A percentile compares a stretch with the other conserved stretches of the same genome.
These are phyloP conservation scores for Drosophila trapezifrons DNA, from an alignment of 1,140 invertebrate genomes.

Conservation along the genomic window DNA sequence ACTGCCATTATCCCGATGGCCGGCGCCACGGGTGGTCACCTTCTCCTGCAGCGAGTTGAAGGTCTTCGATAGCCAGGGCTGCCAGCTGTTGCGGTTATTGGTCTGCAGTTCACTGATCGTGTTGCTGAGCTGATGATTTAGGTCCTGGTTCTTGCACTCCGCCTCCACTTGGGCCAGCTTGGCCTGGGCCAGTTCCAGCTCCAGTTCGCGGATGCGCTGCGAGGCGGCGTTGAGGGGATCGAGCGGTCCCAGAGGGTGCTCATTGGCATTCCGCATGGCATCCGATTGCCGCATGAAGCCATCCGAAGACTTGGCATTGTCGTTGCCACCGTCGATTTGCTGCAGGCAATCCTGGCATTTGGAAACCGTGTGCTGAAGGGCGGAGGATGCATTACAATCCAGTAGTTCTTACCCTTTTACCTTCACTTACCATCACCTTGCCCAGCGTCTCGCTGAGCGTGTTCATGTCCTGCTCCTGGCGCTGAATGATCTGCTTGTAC, in stretches of 20 bases:
- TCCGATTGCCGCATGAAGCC: conserved; percentile 46
- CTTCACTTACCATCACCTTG: conserved; percentile 86
- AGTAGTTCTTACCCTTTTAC: background rate
- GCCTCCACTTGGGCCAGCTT: conserved; percentile 98
- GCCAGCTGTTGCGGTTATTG: conserved; percentile 89
- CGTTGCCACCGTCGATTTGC: conserved; percentile 68
- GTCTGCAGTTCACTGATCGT: conserved; percentile 90
- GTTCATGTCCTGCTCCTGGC: conserved; percentile 93
- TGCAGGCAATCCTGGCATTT: conserved; percentile 86
- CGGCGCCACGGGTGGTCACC: conserved; percentile 65
- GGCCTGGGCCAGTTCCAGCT: conserved; percentile 97
- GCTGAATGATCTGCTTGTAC: conserved; percentile 96
- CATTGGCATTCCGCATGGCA: conserved; percentile 54
- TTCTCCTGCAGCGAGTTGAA: conserved; percentile 83
- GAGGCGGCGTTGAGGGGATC: conserved; percentile 82
- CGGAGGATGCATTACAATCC: background rate
- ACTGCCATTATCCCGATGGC: conserved; percentile 59
- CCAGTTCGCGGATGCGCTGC: conserved; percentile 93
- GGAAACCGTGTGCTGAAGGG: conserved; percentile 85
- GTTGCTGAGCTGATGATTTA: conserved; percentile 95
- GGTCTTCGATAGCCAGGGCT: conserved; percentile 96
- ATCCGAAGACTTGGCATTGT: conserved; percentile 59
- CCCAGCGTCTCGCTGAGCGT: conserved; percentile 86
- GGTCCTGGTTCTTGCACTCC: conserved; percentile 97
- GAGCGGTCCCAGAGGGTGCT: conserved; percentile 73